Evolutionary conservation across 2,113 vertebrate genomes (phyloP), one percentile per base, ranked within the genome.

Genomic region (Carassius carassius): DNA sequence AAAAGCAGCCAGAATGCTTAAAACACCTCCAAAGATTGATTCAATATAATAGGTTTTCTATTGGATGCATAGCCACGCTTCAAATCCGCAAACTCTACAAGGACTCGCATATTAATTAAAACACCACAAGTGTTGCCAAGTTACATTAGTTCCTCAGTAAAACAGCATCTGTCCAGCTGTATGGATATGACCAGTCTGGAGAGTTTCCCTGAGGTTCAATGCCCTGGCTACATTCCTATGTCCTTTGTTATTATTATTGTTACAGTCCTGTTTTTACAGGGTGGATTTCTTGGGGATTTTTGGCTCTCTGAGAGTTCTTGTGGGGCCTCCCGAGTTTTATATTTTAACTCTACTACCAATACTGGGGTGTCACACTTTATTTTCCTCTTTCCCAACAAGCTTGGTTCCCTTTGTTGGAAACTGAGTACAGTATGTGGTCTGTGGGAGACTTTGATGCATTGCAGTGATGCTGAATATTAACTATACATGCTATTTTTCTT

Each of bases 161-260:
- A 85, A 72, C 63, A 32, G 58, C 74, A 77, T 81, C 29, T 54
- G 70, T 78, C 47, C 81, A 85, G 70, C 23, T 87, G 73, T 44
- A 49, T 74, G 56, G 49, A 35, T 47, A 63, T 77, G 35, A 81
- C 21, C 74, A 29, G 19, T 19, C 70, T 81, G 51, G 23, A 77
- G 32, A 1, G 19, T 77, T 78, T 77, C 67, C 76, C 47, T 69
- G 37, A 69, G 49, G 75, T 44, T 35, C 74, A 78, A 17, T 69
- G 32, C 32, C 21, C 72, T 77, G 63, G 62, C 69, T 80, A 62
- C 70, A 84, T 76, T 69, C 51, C n/a, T 74, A 76, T 23, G 35
- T 83, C 77, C 17, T 58, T 70, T 60, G 83, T 78, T 85, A 80
- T 88, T 83, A 80, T 67, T 86, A 80, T 81, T 69, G 62, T 80